Conservation (phyloP, 2,113 vertebrate species). For the Melanocharis versteri region DNA sequence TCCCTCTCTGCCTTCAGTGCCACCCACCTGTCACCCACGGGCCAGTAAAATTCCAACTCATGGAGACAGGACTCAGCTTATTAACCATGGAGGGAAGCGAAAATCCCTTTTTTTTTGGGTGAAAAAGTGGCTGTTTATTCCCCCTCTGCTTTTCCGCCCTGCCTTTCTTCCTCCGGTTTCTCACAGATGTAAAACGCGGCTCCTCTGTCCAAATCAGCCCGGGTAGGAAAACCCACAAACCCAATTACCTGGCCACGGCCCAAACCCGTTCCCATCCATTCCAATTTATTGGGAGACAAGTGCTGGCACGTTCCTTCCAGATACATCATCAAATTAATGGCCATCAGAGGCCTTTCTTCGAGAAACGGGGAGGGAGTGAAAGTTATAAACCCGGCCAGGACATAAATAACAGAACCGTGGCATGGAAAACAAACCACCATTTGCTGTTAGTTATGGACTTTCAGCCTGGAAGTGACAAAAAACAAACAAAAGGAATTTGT, state of each 20-base stretch:
- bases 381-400: not conserved
- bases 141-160: not conserved
- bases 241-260: not conserved
- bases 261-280: not conserved
- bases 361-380: not conserved
- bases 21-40: not conserved
- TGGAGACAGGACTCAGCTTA: not conserved
- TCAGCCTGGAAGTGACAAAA: conserved; percentile 25
- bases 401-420: not conserved
- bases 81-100: not conserved
- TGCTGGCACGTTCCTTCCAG: conserved; percentile 6
- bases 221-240: not conserved
- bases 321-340: conserved; percentile 11
- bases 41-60: accelerated
- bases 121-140: not conserved
- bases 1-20: not conserved
- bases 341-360: not conserved
- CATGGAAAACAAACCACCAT: conserved; percentile 2
- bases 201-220: not conserved
- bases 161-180: not conserved
- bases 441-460: conserved; percentile 16
- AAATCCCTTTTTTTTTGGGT: not conserved
- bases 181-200: not conserved
- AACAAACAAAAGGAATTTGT: conserved; percentile 36
- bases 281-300: not conserved